Conservation (phyloP, 1,140 invertebrate genomes). For the Ostrea denselamellosa region DNA sequence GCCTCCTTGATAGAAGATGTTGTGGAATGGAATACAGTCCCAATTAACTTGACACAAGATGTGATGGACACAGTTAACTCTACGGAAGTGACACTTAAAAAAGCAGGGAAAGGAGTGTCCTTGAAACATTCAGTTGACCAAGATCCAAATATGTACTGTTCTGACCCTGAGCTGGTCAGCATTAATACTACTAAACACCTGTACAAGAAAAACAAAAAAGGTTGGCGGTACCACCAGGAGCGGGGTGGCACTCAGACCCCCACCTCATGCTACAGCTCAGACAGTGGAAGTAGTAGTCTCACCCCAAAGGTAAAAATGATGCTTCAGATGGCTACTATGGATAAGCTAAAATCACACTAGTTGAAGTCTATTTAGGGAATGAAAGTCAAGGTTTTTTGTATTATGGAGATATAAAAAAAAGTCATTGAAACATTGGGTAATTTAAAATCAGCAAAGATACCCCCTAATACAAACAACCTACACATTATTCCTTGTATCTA, state of each 20-base stretch:
- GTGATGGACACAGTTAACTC: constrained; percentile 47
- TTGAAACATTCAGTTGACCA: constrained; percentile 36
- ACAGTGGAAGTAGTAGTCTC: constrained; percentile 7
- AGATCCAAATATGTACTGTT: constrained; percentile 44
- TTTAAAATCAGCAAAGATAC: too few species aligned
- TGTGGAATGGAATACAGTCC: constrained; percentile 59
- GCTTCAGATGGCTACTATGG: not conserved
- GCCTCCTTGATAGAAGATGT: constrained; percentile 65
- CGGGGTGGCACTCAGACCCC: constrained; percentile 46
- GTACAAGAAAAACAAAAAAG: constrained; percentile 54
- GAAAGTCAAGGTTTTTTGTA: too few species aligned
- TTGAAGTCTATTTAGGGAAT: too few species aligned
- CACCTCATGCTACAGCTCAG: constrained; percentile 50
- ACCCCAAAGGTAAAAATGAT: not conserved
- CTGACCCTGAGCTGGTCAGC: constrained; percentile 54
- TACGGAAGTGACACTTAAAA: constrained; percentile 49
- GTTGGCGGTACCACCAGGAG: constrained; percentile 46
- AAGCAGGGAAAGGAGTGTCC: constrained; percentile 37
- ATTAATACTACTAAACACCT: constrained; percentile 44
- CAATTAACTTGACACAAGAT: constrained; percentile 42
- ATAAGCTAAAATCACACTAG: too few species aligned
- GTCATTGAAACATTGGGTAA: too few species aligned
- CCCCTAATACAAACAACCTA: too few species aligned
- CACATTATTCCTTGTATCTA: too few species aligned
- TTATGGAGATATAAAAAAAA: too few species aligned